Evolutionary conservation across 2,888 invertebrate genomes (phyloP).

Genomic region (Blastobasis lacticolella): DNA sequence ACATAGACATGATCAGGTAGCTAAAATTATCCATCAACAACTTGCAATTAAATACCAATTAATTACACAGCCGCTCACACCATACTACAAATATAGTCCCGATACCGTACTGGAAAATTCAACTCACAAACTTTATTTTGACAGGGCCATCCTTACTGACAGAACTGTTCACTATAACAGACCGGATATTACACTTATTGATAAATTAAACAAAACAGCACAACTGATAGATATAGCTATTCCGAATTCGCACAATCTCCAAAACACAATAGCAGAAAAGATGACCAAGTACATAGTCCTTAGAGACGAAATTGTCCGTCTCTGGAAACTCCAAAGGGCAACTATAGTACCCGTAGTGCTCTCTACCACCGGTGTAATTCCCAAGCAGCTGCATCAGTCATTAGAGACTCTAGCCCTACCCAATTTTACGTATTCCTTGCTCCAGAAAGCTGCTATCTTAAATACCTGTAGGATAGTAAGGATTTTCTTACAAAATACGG

Average conservation of each 20-base stretch:
- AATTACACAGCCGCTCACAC: not conserved
- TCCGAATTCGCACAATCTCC: constrained; percentile 11
- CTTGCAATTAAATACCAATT: constrained; percentile 4
- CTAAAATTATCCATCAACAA: constrained; percentile 9
- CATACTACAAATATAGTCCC: constrained; percentile 9
- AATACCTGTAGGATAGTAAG: not conserved
- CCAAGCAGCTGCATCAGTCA: not conserved
- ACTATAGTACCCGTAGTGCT: constrained; percentile 1
- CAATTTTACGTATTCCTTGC: not conserved
- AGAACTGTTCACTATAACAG: constrained; percentile 3
- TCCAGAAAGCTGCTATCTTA: not conserved
- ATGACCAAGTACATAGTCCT: constrained; percentile 8
- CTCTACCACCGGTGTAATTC: constrained; percentile 1
- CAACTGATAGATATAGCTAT: constrained; percentile 10
- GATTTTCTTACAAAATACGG: not conserved
- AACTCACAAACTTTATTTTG: not conserved
- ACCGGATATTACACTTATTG: too few relatives aligned
- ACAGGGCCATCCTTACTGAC: constrained; percentile 1
- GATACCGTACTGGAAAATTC: constrained; percentile 4
- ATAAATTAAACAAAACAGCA: constrained; percentile 8
- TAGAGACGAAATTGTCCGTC: constrained; percentile 1
- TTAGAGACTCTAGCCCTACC: not conserved
- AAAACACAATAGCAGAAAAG: constrained; percentile 12
- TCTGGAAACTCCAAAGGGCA: constrained; percentile 1
- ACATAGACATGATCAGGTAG: constrained; percentile 8